Evolutionary conservation across 2,797 vertebrate genomes (phyloP).

Genomic region (Megalops cyprinoides): DNA sequence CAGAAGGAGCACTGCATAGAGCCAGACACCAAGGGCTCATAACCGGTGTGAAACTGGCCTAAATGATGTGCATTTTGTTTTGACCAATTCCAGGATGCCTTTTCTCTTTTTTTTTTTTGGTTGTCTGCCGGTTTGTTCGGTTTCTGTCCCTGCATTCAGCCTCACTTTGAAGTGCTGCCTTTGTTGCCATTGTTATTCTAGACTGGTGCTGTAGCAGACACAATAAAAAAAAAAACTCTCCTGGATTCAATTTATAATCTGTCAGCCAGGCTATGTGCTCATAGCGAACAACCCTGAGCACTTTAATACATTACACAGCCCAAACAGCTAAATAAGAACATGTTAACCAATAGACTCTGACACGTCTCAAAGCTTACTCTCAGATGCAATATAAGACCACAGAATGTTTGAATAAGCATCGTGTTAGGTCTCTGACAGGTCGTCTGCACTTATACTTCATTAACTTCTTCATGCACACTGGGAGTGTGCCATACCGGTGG

Average conservation of each 20-base stretch:
- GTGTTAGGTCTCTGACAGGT: constrained; percentile 17
- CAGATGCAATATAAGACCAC: constrained; percentile 39
- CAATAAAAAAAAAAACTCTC: constrained; percentile 63
- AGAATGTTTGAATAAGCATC: constrained; percentile 24
- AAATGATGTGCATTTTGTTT: neutral
- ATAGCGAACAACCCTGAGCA: constrained; percentile 60
- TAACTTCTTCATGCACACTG: constrained; percentile 32
- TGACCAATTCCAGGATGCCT: neutral
- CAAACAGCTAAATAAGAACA: constrained; percentile 60
- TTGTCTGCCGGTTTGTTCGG: constrained; percentile 63
- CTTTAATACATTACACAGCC: constrained; percentile 64
- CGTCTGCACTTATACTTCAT: constrained; percentile 30
- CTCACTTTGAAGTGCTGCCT: constrained; percentile 62
- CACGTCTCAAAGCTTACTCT: constrained; percentile 40
- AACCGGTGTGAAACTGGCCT: neutral
- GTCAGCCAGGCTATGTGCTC: constrained; percentile 66
- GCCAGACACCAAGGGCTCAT: neutral
- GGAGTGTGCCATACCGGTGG: neutral
- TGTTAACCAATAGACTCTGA: constrained; percentile 48
- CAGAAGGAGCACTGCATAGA: neutral
- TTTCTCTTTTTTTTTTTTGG: constrained; percentile 45
- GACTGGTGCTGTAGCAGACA: constrained; percentile 61
- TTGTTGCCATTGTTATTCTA: constrained; percentile 68
- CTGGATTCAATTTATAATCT: constrained; percentile 76
- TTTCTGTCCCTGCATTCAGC: constrained; percentile 62